Conservation (phyloP, 2,888 invertebrate species). For the Drosophila falleni region DNA sequence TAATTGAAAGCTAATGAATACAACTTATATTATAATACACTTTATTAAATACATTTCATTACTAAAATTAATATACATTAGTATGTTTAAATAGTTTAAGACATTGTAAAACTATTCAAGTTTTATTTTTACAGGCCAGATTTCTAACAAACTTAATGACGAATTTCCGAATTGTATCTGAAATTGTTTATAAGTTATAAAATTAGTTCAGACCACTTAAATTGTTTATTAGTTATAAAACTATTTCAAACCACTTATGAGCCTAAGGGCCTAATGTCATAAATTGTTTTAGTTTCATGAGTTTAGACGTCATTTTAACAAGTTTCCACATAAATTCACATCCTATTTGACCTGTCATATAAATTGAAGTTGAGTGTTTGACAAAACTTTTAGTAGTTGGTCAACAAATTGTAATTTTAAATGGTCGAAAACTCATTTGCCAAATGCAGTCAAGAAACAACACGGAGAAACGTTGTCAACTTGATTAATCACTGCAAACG, state of each 20-base stretch:
- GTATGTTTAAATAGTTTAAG: no score
- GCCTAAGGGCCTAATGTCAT: background rate
- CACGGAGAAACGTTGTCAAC: slow-evolving; percentile 8
- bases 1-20: no score
- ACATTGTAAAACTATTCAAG: background rate
- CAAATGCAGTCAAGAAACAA: slow-evolving; percentile 49
- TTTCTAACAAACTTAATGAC: background rate
- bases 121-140: no score
- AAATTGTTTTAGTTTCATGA: slow-evolving; percentile 3
- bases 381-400: slow-evolving; percentile 15
- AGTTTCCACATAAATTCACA: slow-evolving; percentile 10
- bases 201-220: background rate
- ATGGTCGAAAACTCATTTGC: slow-evolving; percentile 48
- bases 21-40: background rate
- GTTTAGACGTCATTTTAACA: background rate
- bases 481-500: slow-evolving; percentile 50
- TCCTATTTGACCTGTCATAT: background rate
- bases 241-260: background rate
- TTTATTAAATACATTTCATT: background rate
- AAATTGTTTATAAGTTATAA: background rate
- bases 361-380: slow-evolving; percentile 14
- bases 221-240: background rate
- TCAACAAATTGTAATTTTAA: slow-evolving; percentile 47
- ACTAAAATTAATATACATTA: no score
- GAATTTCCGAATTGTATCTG: background rate